Conservation (phyloP, 2,888 invertebrate genomes). For the Abrostola triplasia region DNA sequence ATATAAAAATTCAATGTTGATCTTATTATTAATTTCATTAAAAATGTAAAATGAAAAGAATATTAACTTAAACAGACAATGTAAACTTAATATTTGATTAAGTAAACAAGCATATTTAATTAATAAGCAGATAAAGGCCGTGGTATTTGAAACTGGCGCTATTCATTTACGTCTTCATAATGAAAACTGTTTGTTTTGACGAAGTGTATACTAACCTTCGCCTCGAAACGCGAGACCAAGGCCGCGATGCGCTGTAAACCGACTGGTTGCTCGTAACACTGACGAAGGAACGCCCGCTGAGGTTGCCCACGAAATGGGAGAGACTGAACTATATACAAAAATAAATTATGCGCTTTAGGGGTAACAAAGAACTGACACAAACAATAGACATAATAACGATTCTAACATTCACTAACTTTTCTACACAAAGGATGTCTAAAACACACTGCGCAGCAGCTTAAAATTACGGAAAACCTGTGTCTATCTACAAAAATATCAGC, state of each 20-base stretch:
- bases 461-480: slow-evolving; percentile 64
- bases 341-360: slow-evolving; percentile 58
- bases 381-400: slow-evolving; percentile 46
- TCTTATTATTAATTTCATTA: no score
- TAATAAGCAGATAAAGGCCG: background rate
- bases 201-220: slow-evolving; percentile 87
- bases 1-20: background rate
- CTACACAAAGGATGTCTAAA: slow-evolving; percentile 55
- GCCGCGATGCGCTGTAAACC: slow-evolving; percentile 89
- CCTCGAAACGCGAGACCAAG: slow-evolving; percentile 90
- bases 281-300: slow-evolving; percentile 89
- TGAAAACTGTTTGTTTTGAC: slow-evolving; percentile 62
- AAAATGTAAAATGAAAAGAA: no score
- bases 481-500: slow-evolving; percentile 75
- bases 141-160: slow-evolving; percentile 50
- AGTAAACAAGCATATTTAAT: background rate
- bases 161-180: slow-evolving; percentile 37
- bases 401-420: slow-evolving; percentile 19
- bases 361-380: slow-evolving; percentile 65
- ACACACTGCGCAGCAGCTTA: slow-evolving; percentile 63
- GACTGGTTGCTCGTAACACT: slow-evolving; percentile 89
- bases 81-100: background rate
- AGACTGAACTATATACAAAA: slow-evolving; percentile 87
- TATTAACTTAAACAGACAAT: no score
- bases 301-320: slow-evolving; percentile 88